These are phyloP conservation scores for Drosophila colorata DNA, from an alignment of 2,888 invertebrate genomes.

Conservation along the genomic window DNA sequence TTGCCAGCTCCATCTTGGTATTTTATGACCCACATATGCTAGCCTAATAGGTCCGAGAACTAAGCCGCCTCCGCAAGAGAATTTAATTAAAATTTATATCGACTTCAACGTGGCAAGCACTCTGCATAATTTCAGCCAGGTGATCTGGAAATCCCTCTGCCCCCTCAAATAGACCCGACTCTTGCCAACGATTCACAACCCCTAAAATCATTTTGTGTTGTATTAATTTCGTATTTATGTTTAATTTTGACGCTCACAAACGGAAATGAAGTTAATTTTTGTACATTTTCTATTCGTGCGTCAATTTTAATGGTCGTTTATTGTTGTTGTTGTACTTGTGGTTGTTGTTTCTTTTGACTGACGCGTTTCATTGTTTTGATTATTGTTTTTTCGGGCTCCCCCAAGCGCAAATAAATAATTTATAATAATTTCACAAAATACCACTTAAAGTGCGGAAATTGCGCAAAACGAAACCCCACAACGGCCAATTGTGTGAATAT, in stretches of 20 bases:
- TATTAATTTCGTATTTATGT: constrained; percentile 63
- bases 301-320: constrained; percentile 57
- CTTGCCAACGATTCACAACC: not conserved
- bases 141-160: constrained; percentile 17
- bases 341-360: constrained; percentile 29
- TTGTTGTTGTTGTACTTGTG: constrained; percentile 22
- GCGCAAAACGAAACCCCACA: constrained; percentile 51
- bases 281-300: constrained; percentile 66
- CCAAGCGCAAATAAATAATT: constrained; percentile 61
- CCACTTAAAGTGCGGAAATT: constrained; percentile 70
- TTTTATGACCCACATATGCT: constrained; percentile 66
- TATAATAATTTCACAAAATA: constrained; percentile 70
- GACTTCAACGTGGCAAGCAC: constrained; percentile 36
- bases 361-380: constrained; percentile 44
- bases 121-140: constrained; percentile 39
- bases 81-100: constrained; percentile 58
- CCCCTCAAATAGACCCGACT: not conserved
- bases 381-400: constrained; percentile 39
- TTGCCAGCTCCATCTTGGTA: constrained; percentile 28
- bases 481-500: constrained; percentile 56
- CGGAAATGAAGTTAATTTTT: constrained; percentile 73
- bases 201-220: constrained; percentile 15
- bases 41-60: constrained; percentile 49
- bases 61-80: constrained; percentile 33
- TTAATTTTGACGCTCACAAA: constrained; percentile 53